Conservation (phyloP, 2,888 invertebrate species). For the Cataglyphis altisquamis region DNA sequence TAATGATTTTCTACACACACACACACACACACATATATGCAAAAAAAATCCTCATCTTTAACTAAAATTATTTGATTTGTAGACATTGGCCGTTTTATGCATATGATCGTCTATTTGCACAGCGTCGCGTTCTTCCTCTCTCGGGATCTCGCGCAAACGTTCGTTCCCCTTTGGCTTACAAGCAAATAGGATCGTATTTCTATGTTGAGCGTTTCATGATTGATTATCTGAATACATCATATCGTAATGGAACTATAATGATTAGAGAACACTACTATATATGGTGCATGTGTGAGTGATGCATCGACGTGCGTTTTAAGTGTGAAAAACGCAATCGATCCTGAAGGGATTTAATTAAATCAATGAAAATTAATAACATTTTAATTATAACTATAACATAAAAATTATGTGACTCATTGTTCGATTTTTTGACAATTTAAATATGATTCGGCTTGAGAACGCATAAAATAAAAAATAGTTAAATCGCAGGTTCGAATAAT, state of each 20-base stretch:
- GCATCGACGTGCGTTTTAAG: constrained; percentile 49
- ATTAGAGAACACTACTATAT: constrained; percentile 22
- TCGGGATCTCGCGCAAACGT: constrained; percentile 43
- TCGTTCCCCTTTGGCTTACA: constrained; percentile 60
- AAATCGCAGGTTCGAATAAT: no score
- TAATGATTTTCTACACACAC: constrained; percentile 52
- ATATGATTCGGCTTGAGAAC: no score
- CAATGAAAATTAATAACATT: constrained; percentile 3
- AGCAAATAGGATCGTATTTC: constrained; percentile 82
- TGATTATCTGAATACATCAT: constrained; percentile 81
- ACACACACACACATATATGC: neutral
- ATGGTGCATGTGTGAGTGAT: constrained; percentile 41
- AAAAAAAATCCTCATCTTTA: constrained; percentile 14
- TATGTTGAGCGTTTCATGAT: constrained; percentile 79
- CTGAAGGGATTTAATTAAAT: constrained; percentile 21
- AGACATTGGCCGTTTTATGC: constrained; percentile 58
- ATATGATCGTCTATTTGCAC: constrained; percentile 70
- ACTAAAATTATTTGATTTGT: constrained; percentile 51
- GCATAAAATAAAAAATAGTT: no score
- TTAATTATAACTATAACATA: neutral
- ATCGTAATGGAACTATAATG: constrained; percentile 76
- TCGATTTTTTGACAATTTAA: no score
- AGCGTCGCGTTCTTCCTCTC: constrained; percentile 56
- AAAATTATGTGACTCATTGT: neutral
- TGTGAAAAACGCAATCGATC: constrained; percentile 17